Evolutionary conservation across 2,113 vertebrate genomes (phyloP).

Genomic region (Gadus macrocephalus): DNA sequence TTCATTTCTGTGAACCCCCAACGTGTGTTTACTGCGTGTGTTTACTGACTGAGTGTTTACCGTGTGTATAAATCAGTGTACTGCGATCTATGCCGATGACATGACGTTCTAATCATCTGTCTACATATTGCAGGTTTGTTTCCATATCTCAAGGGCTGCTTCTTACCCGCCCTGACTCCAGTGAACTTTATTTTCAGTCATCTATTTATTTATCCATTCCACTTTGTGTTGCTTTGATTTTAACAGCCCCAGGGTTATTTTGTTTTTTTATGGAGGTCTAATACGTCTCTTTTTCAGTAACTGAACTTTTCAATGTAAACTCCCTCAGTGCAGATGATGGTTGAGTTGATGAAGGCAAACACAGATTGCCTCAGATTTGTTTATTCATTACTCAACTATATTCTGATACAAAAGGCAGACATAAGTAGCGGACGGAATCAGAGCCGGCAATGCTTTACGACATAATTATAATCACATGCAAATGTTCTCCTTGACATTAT

Average conservation of each 20-base stretch:
- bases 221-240: constrained; percentile 60
- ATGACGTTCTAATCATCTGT: constrained; percentile 60
- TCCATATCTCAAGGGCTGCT: constrained; percentile 58
- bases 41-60: not conserved
- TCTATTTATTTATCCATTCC: constrained; percentile 63
- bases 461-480: constrained; percentile 17
- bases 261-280: constrained; percentile 66
- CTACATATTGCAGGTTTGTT: constrained; percentile 64
- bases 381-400: constrained; percentile 54
- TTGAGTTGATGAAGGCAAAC: constrained; percentile 73
- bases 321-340: constrained; percentile 71
- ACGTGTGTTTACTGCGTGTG: constrained; percentile 7
- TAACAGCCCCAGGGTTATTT: constrained; percentile 59
- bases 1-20: constrained; percentile 19
- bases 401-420: constrained; percentile 20
- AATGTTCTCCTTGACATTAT: not conserved
- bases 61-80: constrained; percentile 22
- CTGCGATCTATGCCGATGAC: constrained; percentile 53
- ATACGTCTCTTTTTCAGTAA: constrained; percentile 58
- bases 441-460: not conserved
- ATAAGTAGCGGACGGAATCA: no score
- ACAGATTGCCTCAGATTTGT: constrained; percentile 50
- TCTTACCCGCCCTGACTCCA: constrained; percentile 44
- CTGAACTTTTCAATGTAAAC: constrained; percentile 69
- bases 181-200: constrained; percentile 51